Evolutionary conservation across 2,888 invertebrate genomes (phyloP), one percentile per base, ranked within the genome.

Genomic region (Caenorhabditis sinica): DNA sequence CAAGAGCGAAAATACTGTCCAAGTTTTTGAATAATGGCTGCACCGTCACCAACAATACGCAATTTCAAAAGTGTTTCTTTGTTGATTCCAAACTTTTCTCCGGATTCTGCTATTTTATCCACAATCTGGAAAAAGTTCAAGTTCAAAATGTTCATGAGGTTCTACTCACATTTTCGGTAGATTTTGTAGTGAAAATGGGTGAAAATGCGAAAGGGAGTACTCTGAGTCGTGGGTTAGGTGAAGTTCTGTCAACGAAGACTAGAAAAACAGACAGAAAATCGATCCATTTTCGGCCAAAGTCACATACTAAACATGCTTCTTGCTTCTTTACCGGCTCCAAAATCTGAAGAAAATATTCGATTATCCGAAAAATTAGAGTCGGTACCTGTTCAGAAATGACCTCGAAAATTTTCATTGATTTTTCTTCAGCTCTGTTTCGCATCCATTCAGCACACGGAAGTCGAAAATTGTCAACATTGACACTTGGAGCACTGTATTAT

Each of bases 241-340:
- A 5, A 6, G 13, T 61, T n/a, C 60, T 9, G n/a, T 61, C 36
- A 6, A 61, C 2, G 11, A 36, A 61, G 6, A 61, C 60, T 6
- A 20, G 5, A 11, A 61, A 61, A n/a, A 61, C 60, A 5, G 60
- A 61, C 8, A 61, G n/a, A n/a, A 61, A 61, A 15, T 61, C 28
- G 11, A 33, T n/a, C 3, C 33, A 1, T 15, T 61, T 33, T 36
- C 33, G 33, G 17, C 60, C 60, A 11, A 33, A 61, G n/a, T 61
- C 60, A 17, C 33, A 15, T n/a, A 61, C 60, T 15, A 61, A n/a
- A 15, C 60, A 61, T 4, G 36, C 33, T 20, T 61, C 60, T 17
- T 61, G 3, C 17, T 20, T 30, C 11, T 36, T 1, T 3, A 61
- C 36, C 6, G 60, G 60, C 30, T 17, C 36, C 2, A 36, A 8